Conservation (phyloP, 2,797 vertebrate genomes). For the Morus bassanus region DNA sequence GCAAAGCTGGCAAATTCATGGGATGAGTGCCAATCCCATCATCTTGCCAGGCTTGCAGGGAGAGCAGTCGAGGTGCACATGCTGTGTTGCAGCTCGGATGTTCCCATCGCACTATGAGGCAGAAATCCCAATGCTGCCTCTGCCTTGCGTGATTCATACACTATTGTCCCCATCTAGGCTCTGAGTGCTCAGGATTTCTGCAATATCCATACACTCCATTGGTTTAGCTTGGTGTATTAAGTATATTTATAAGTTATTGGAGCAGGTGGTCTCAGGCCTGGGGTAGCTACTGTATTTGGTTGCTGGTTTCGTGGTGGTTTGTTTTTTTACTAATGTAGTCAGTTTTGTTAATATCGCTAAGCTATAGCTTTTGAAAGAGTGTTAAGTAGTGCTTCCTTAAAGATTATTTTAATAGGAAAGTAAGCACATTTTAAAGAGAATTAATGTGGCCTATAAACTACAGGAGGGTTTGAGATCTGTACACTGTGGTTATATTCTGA, state of each 20-base stretch:
- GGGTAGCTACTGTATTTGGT: background rate
- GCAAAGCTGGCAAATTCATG: background rate
- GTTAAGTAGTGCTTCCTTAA: background rate
- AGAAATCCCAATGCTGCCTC: background rate
- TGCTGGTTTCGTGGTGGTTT: background rate
- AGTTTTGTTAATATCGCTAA: background rate
- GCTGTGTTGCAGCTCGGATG: background rate
- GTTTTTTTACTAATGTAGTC: background rate
- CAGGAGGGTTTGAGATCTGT: background rate
- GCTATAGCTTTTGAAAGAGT: background rate
- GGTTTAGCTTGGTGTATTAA: background rate
- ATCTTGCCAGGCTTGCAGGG: background rate
- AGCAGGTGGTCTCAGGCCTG: rapidly evolving
- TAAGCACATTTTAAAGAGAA: background rate
- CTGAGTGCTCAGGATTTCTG: rapidly evolving
- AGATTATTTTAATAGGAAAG: background rate
- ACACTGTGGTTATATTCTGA: background rate
- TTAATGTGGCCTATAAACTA: background rate
- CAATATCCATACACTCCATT: background rate
- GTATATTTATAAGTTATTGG: background rate
- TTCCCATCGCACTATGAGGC: rapidly evolving
- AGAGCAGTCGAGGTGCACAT: background rate
- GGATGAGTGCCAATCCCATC: background rate
- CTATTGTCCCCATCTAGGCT: background rate
- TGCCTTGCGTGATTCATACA: background rate